These are phyloP conservation scores for Chelidonichthys spinosus DNA, from an alignment of 2,797 vertebrate genomes.

Conservation along the genomic window DNA sequence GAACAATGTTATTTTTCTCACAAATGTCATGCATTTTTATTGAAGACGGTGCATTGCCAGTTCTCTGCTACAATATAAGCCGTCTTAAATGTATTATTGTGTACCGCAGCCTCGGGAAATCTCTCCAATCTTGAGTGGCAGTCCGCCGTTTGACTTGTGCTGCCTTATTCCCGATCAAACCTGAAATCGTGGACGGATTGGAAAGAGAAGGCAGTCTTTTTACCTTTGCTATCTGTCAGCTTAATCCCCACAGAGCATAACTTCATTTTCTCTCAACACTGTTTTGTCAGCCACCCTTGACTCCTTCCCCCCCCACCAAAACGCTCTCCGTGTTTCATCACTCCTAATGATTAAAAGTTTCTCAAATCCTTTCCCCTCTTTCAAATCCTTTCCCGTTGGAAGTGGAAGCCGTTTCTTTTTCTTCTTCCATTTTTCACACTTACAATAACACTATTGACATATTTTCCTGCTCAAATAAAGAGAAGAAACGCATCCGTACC, in stretches of 20 bases:
- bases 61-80: not conserved
- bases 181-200: constrained; percentile 71
- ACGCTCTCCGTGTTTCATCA: constrained; percentile 60
- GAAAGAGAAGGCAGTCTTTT: constrained; percentile 68
- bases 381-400: constrained; percentile 41
- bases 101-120: constrained; percentile 32
- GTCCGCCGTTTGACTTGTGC: constrained; percentile 62
- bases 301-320: constrained; percentile 45
- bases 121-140: constrained; percentile 72
- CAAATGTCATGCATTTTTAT: not conserved
- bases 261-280: constrained; percentile 75
- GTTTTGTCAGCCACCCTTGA: constrained; percentile 74
- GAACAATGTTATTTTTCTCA: not conserved
- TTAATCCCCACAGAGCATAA: constrained; percentile 74
- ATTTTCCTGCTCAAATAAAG: constrained; percentile 40
- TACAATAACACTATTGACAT: constrained; percentile 41
- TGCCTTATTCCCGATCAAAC: constrained; percentile 69
- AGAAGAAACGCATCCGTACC: constrained; percentile 31
- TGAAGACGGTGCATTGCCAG: not conserved
- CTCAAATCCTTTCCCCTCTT: constrained; percentile 54
- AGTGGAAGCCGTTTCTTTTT: not conserved
- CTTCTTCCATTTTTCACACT: constrained; percentile 40
- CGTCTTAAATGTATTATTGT: constrained; percentile 35
- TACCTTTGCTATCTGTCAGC: constrained; percentile 75
- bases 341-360: constrained; percentile 67